Conservation (phyloP, 2,888 invertebrate species). For the Thymelicus acteon region DNA sequence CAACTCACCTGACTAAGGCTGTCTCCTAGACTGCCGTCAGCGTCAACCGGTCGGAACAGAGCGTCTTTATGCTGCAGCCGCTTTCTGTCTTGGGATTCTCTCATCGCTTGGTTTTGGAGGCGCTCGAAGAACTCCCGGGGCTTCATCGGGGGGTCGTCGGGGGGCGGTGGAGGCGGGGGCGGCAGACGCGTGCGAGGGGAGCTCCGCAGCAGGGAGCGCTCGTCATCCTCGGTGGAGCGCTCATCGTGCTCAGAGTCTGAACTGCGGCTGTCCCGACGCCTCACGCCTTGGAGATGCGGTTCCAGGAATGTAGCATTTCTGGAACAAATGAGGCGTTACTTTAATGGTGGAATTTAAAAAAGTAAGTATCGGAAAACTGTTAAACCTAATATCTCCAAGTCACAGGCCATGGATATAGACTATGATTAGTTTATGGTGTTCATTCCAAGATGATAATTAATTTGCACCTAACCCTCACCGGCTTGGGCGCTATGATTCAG, state of each 20-base stretch:
- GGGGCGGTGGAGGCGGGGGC: constrained; percentile 76
- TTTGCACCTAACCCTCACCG: too few species aligned
- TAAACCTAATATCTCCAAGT: too few species aligned
- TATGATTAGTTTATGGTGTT: too few species aligned
- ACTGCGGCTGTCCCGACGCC: constrained; percentile 77
- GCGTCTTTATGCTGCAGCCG: constrained; percentile 61
- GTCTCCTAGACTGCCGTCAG: constrained; percentile 77
- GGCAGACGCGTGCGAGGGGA: constrained; percentile 76
- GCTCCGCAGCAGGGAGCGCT: constrained; percentile 72
- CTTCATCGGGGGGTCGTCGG: constrained; percentile 80
- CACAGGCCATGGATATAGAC: too few species aligned
- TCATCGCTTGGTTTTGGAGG: constrained; percentile 79
- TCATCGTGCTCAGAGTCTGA: constrained; percentile 82
- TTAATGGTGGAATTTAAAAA: constrained; percentile 12
- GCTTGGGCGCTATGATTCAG: too few species aligned
- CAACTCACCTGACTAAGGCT: constrained; percentile 79
- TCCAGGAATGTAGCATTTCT: constrained; percentile 91
- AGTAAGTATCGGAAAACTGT: too few species aligned
- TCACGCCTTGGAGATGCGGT: constrained; percentile 88
- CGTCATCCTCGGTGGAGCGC: constrained; percentile 79
- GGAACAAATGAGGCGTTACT: constrained; percentile 63
- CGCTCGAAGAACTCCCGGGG: constrained; percentile 84
- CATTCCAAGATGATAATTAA: too few species aligned
- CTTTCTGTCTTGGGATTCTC: constrained; percentile 71
- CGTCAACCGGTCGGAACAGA: constrained; percentile 71